phyloP scores from a whole-genome alignment of 2,113 vertebrate genomes.

The Deroptyus accipitrinus region DNA sequence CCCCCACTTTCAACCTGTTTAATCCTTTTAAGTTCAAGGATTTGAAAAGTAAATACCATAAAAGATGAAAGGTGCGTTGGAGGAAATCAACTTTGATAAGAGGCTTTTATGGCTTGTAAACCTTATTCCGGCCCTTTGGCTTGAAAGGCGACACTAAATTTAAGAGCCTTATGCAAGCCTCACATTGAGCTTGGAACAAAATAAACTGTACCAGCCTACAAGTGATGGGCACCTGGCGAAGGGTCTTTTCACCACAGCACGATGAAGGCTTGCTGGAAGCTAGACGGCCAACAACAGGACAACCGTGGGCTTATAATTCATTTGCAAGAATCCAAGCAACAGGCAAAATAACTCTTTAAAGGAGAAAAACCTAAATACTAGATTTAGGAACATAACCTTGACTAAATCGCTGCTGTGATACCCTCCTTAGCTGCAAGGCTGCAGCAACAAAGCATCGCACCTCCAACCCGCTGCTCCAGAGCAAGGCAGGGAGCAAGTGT shows the following conservation, averaged over 20 bases:
- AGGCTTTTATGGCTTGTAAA: conserved; percentile 72
- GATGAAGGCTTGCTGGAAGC: not conserved
- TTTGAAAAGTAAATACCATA: conserved; percentile 76
- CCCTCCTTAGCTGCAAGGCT: not conserved
- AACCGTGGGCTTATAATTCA: rapidly evolving
- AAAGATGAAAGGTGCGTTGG: conserved; percentile 76
- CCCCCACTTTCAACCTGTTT: conserved; percentile 54
- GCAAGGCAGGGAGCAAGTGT: not conserved
- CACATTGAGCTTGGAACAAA: not conserved
- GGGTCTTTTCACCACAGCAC: not conserved
- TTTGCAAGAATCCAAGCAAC: not conserved
- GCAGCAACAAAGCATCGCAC: not conserved
- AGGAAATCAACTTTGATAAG: conserved; percentile 77
- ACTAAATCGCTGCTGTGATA: rapidly evolving
- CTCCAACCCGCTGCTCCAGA: too few relatives aligned
- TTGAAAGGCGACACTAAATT: conserved; percentile 69
- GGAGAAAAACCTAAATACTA: not conserved
- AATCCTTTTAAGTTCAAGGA: conserved; percentile 76
- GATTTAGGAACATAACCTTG: too few relatives aligned
- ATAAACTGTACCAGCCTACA: not conserved
- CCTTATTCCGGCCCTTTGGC: conserved; percentile 57
- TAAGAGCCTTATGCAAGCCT: conserved; percentile 62
- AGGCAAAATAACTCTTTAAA: not conserved
- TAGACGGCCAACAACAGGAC: not conserved
- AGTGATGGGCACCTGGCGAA: not conserved